These are phyloP conservation scores for Yponomeuta malinellus DNA, from an alignment of 2,888 invertebrate genomes.

Conservation along the genomic window DNA sequence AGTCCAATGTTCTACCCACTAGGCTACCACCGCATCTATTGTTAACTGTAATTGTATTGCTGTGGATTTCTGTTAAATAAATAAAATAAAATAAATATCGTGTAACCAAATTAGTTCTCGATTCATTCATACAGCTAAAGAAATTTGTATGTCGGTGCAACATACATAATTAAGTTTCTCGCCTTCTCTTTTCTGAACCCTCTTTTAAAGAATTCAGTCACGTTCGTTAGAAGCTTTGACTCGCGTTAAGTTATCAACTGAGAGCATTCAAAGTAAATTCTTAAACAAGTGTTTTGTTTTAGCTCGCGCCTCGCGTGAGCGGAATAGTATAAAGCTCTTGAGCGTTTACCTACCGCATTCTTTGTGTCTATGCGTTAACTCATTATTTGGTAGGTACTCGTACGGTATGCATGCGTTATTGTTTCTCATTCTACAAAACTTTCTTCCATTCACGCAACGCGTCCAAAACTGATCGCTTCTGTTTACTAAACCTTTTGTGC, in stretches of 20 bases:
- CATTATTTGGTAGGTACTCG: background rate
- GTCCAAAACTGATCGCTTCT: background rate
- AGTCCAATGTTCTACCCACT: too few species aligned
- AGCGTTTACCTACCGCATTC: conserved; percentile 12
- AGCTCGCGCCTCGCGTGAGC: background rate
- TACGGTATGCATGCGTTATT: background rate
- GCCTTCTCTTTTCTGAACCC: background rate
- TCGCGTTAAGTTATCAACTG: background rate
- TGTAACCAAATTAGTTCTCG: background rate
- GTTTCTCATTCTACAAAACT: background rate
- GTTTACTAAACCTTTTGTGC: background rate
- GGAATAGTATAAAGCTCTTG: conserved; percentile 9
- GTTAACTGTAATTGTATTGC: too few species aligned
- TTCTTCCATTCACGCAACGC: background rate
- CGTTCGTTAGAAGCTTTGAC: background rate
- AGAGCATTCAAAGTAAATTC: background rate
- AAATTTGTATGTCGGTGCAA: background rate
- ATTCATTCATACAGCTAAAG: background rate
- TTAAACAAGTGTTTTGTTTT: conserved; percentile 3
- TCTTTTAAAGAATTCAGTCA: background rate
- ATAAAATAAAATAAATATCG: background rate
- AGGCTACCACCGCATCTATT: too few species aligned
- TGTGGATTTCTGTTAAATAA: too few species aligned
- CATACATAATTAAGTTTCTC: background rate
- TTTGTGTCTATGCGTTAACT: background rate